These are phyloP conservation scores for Cololabis saira DNA, from an alignment of 2,113 vertebrate species.

Conservation along the genomic window DNA sequence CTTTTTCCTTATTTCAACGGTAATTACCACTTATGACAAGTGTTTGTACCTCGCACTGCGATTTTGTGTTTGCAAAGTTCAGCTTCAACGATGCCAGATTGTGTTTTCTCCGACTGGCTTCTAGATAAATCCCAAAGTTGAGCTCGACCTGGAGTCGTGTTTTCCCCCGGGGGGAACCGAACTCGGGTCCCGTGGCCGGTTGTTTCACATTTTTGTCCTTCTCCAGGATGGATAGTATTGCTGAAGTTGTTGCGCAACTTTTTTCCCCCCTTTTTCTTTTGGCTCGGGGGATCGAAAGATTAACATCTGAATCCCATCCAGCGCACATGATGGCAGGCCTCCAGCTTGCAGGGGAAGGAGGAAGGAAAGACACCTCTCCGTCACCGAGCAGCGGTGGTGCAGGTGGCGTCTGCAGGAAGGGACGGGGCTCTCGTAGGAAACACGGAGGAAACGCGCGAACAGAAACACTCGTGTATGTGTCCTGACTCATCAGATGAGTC, in stretches of 20 bases:
- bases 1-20: not conserved
- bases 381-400: constrained; percentile 31
- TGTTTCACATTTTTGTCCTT: constrained; percentile 5
- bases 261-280: too few relatives aligned
- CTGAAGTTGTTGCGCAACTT: not conserved
- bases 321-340: constrained; percentile 28
- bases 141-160: not conserved
- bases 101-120: not conserved
- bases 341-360: constrained; percentile 12
- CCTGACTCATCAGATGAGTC: constrained; percentile 59
- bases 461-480: constrained; percentile 42
- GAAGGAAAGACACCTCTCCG: constrained; percentile 49
- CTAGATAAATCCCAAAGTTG: not conserved
- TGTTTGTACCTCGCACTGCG: not conserved
- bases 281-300: constrained; percentile 5
- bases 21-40: constrained; percentile 2
- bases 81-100: constrained; percentile 16
- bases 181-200: not conserved
- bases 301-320: constrained; percentile 31
- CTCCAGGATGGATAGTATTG: not conserved
- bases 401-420: constrained; percentile 70
- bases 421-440: constrained; percentile 56
- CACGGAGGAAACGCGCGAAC: constrained; percentile 53
- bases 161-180: constrained; percentile 16
- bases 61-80: constrained; percentile 58